Base-by-base conservation (phyloP, 1,140 invertebrate species). In the Ips typographus region DNA sequence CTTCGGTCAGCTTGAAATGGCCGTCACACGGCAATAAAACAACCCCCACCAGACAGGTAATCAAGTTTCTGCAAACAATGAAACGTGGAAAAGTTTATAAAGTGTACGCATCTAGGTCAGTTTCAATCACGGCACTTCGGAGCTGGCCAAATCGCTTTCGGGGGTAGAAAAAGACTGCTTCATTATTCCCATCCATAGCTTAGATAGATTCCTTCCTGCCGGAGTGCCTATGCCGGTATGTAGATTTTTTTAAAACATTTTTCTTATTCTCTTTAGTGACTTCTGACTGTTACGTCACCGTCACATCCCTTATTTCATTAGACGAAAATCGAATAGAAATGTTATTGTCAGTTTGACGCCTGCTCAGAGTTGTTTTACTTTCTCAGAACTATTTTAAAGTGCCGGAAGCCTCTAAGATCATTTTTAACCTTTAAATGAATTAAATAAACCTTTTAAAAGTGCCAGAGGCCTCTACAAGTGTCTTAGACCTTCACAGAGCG, bases 121-220 rank as follows among this genome's bases (percentile, higher is more conserved):
- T 49, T 80, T 80, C 55, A 76, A 75, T 44, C 71, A 78, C 38
- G 71, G 72, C 37, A 73, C 70, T 55, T 61, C 73, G 8, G 76
- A 79, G 40, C 71, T 72, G 41, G 68, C 71, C 65, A 75, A 73
- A 62, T 74, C 77, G 1, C 83, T 94, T 73, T 88, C 91, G 36
- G 91, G 89, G 0, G 81, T 94, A 66, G 90, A 94, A 79, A 84
- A 89, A 77, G 93, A 94, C 82, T 94, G 92, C 80, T 94, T 94
- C 81, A 94, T 94, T 77, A 94, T 94, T 81, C 92, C 93, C 6
- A 88, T 94, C 6, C 91, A 93, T 68, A 91, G 91, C 76, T 83
- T 94, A 68, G 90, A 92, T 80, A 84, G 92, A 69, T 94, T 94
- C 82, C 84, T 94, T 74, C 92, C 92, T 71, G 92, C 91, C 61